Percentiles rank a stretch among this genome's conserved stretches.
Evolutionary conservation across 2,888 invertebrate species (phyloP).

Genomic region (Cyclophora punctaria): DNA sequence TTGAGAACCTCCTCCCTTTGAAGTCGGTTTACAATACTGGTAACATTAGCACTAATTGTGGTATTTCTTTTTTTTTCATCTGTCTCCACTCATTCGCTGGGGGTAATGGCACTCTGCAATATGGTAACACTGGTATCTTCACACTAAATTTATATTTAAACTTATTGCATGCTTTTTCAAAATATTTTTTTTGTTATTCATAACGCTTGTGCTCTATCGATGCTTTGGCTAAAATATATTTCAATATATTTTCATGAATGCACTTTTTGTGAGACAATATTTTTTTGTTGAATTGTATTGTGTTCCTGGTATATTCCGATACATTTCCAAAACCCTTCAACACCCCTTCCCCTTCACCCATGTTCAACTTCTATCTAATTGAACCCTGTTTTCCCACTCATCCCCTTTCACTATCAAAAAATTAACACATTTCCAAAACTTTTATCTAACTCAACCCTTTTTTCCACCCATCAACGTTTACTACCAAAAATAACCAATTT

Average conservation of each 20-base stretch:
- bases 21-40: conserved; percentile 9
- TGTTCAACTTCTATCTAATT: no score
- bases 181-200: conserved; percentile 16
- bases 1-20: no score
- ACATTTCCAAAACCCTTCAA: no score
- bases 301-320: no score
- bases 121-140: conserved; percentile 69
- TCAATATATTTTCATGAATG: conserved; percentile 13
- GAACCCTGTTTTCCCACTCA: no score
- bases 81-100: conserved; percentile 68
- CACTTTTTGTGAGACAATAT: neutral
- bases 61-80: conserved; percentile 65
- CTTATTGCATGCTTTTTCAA: conserved; percentile 27
- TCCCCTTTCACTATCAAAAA: no score
- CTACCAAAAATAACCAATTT: no score
- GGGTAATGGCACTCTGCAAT: conserved; percentile 71
- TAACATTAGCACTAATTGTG: conserved; percentile 53
- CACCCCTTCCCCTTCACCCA: no score
- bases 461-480: no score
- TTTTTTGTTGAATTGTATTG: neutral
- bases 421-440: no score
- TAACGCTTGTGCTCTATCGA: conserved; percentile 16
- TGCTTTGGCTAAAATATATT: conserved; percentile 4
- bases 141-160: conserved; percentile 41
- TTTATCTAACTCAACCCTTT: no score